phyloP scores from a whole-genome alignment of 2,888 invertebrate genomes.

The Epistrophella euchroma region DNA sequence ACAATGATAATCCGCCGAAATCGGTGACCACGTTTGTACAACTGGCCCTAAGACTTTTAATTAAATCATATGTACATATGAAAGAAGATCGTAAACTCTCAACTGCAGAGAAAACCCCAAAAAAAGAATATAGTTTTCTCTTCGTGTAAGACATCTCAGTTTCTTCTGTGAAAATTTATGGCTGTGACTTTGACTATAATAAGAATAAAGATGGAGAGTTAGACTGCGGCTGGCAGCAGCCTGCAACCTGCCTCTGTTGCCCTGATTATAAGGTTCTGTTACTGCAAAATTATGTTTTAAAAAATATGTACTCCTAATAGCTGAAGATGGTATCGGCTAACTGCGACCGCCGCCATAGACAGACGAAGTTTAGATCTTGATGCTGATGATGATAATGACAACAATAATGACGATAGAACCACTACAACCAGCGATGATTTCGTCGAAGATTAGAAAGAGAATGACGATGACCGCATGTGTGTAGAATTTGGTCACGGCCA shows the following conservation, averaged over 20 bases:
- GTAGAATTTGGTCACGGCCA: slow-evolving; percentile 35
- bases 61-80: too few relatives aligned
- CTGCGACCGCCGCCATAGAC: slow-evolving; percentile 55
- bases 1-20: too few relatives aligned
- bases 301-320: slow-evolving; percentile 72
- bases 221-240: not conserved
- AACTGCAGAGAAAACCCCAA: too few relatives aligned
- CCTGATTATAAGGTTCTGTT: slow-evolving; percentile 71
- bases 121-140: not conserved
- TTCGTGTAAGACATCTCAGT: slow-evolving; percentile 29
- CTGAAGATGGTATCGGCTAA: slow-evolving; percentile 63
- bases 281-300: slow-evolving; percentile 70
- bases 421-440: slow-evolving; percentile 17
- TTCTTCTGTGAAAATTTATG: slow-evolving; percentile 60
- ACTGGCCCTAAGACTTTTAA: too few relatives aligned
- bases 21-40: too few relatives aligned
- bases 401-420: slow-evolving; percentile 51
- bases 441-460: slow-evolving; percentile 28
- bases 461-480: slow-evolving; percentile 61
- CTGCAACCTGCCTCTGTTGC: slow-evolving; percentile 63
- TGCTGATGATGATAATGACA: slow-evolving; percentile 68
- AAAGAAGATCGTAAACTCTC: too few relatives aligned
- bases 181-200: slow-evolving; percentile 48
- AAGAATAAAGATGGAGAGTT: slow-evolving; percentile 24
- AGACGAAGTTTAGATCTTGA: slow-evolving; percentile 65